A percentile compares a stretch with the other conserved stretches of the same genome.
Evolutionary conservation across 2,113 vertebrate genomes (phyloP).

Genomic region (Sminthopsis crassicaudata): DNA sequence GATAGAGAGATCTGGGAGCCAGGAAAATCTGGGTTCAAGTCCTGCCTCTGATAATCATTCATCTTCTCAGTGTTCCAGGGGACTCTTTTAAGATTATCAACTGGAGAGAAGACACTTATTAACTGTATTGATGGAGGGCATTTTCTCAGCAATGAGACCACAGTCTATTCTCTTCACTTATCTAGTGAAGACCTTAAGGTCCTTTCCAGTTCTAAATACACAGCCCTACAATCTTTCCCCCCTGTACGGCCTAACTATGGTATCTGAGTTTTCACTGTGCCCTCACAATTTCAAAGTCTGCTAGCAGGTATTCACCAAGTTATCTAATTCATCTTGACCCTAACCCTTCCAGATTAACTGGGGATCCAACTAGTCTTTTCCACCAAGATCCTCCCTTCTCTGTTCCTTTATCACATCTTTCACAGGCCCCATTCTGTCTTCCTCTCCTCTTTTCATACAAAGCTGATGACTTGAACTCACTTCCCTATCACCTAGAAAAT

Average conservation of each 20-base stretch:
- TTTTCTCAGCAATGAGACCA: not conserved
- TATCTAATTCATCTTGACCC: not conserved
- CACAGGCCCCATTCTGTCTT: constrained; percentile 10
- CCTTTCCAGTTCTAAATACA: not conserved
- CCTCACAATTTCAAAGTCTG: not conserved
- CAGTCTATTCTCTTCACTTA: too few species aligned
- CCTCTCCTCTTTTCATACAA: constrained; percentile 36
- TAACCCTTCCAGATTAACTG: constrained; percentile 34
- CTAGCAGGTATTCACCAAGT: not conserved
- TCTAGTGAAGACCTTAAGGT: not conserved
- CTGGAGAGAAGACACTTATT: not conserved
- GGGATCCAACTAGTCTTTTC: not conserved
- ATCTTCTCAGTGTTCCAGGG: not conserved
- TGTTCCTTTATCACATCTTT: constrained; percentile 18
- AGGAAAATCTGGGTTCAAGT: not conserved
- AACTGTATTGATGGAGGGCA: not conserved
- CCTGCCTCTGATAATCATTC: not conserved
- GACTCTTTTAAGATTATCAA: not conserved
- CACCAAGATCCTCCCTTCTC: not conserved
- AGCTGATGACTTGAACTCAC: not conserved
- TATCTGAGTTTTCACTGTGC: not conserved
- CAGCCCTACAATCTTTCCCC: not conserved
- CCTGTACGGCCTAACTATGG: not conserved
- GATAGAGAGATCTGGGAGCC: not conserved
- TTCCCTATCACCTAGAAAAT: not conserved